Conservation (phyloP, 2,113 vertebrate species). For the Halcyon senegalensis region DNA sequence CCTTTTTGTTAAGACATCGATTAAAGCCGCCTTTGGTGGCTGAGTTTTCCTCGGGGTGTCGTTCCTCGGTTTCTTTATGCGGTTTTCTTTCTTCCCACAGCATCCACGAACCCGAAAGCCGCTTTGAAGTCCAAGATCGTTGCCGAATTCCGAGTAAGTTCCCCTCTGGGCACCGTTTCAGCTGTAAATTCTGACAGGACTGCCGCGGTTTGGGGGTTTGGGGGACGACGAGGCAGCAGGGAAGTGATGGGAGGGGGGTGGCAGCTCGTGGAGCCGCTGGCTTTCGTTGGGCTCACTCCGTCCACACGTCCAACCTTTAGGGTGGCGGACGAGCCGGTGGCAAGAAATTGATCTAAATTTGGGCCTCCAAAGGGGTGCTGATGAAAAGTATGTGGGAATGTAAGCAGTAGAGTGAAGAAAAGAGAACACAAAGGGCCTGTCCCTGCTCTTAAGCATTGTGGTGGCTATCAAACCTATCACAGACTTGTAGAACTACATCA, state of each 20-base stretch:
- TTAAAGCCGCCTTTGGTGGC: not conserved
- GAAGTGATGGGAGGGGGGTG: too few relatives aligned
- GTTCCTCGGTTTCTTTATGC: not conserved
- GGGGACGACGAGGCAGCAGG: too few relatives aligned
- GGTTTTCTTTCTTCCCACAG: slow-evolving; percentile 68
- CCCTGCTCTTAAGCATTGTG: not conserved
- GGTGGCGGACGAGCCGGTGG: not conserved
- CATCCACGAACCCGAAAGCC: slow-evolving; percentile 85
- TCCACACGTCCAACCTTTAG: fast-evolving
- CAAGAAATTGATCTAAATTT: not conserved
- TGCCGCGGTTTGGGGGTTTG: not conserved
- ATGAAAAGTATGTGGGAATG: not conserved
- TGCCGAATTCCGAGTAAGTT: slow-evolving; percentile 94
- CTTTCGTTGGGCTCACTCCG: too few relatives aligned
- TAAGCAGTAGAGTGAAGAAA: not conserved
- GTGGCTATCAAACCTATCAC: too few relatives aligned
- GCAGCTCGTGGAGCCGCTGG: too few relatives aligned
- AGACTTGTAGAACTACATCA: too few relatives aligned
- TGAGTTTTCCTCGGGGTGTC: fast-evolving
- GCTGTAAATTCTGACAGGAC: not conserved
- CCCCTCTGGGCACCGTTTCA: not conserved
- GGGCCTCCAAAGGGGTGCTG: fast-evolving
- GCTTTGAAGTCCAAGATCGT: slow-evolving; percentile 97
- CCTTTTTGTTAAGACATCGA: fast-evolving
- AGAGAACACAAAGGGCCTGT: not conserved